Evolutionary conservation across 2,888 invertebrate genomes (phyloP).

Genomic region (Serripes groenlandicus): DNA sequence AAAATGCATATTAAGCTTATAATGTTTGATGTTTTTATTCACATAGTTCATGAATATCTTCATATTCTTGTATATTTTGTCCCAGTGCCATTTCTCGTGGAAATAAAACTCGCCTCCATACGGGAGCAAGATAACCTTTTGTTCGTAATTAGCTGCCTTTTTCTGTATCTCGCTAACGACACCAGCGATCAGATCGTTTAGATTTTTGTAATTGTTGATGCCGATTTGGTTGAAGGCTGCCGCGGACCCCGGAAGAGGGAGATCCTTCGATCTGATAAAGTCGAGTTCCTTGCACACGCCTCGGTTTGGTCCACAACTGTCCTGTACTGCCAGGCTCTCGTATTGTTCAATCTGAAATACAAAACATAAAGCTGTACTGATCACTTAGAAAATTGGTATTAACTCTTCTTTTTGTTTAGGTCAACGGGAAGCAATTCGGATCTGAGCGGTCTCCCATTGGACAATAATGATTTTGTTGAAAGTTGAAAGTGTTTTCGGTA

Average conservation of each 20-base stretch:
- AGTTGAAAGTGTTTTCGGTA: no score
- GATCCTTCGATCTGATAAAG: constrained; percentile 92
- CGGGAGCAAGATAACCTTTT: constrained; percentile 96
- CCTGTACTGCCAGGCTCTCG: constrained; percentile 98
- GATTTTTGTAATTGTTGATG: constrained; percentile 89
- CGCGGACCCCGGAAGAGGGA: constrained; percentile 87
- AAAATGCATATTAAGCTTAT: constrained; percentile 87
- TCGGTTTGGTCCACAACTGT: constrained; percentile 97
- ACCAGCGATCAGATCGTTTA: constrained; percentile 88
- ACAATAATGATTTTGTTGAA: no score
- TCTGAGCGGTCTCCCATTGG: no score
- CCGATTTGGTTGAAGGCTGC: constrained; percentile 28
- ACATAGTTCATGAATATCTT: constrained; percentile 94
- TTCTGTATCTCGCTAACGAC: constrained; percentile 93
- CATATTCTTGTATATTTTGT: constrained; percentile 97
- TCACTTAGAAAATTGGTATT: no score
- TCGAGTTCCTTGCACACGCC: constrained; percentile 88
- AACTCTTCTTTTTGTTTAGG: no score
- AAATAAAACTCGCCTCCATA: constrained; percentile 98
- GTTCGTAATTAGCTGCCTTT: constrained; percentile 95
- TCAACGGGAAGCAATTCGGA: no score
- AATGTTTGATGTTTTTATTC: constrained; percentile 90
- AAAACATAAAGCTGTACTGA: no score
- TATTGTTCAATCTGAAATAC: constrained; percentile 95
- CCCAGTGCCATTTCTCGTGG: constrained; percentile 95